phyloP scores from a whole-genome alignment of 2,888 invertebrate species.

The Bellardia pandia region DNA sequence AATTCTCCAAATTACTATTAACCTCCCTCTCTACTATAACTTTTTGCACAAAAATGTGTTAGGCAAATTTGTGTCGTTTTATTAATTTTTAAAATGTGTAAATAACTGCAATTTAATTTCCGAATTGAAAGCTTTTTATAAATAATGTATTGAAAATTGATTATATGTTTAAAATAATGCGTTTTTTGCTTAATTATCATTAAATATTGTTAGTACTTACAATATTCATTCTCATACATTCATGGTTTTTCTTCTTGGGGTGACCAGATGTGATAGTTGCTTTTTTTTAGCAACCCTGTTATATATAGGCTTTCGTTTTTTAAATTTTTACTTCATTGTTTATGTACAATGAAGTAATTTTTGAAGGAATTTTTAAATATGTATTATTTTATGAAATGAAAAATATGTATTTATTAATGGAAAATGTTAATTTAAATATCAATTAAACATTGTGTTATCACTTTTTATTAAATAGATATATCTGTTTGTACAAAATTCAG shows the following conservation, averaged over 20 bases:
- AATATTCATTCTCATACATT: constrained; percentile 15
- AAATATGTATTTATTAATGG: too few relatives aligned
- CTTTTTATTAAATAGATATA: too few relatives aligned
- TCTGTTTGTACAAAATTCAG: too few relatives aligned
- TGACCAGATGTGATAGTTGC: constrained; percentile 27
- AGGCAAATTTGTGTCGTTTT: neutral
- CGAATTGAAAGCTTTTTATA: neutral
- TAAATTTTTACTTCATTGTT: too few relatives aligned
- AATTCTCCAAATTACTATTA: neutral
- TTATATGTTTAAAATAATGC: neutral
- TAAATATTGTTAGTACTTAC: constrained; percentile 22
- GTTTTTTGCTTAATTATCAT: constrained; percentile 18
- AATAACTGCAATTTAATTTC: neutral
- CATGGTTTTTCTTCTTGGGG: constrained; percentile 18
- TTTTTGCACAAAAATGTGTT: constrained; percentile 10
- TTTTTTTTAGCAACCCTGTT: constrained; percentile 13
- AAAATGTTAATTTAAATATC: too few relatives aligned
- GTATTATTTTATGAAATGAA: too few relatives aligned
- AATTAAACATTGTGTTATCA: too few relatives aligned
- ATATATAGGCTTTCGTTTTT: neutral
- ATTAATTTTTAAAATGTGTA: neutral
- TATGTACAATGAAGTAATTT: too few relatives aligned
- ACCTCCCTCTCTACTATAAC: constrained; percentile 2
- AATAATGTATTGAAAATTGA: neutral
- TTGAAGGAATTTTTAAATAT: too few relatives aligned